Base-by-base conservation (phyloP, 2,888 invertebrate genomes). In the Chesias legatella region DNA sequence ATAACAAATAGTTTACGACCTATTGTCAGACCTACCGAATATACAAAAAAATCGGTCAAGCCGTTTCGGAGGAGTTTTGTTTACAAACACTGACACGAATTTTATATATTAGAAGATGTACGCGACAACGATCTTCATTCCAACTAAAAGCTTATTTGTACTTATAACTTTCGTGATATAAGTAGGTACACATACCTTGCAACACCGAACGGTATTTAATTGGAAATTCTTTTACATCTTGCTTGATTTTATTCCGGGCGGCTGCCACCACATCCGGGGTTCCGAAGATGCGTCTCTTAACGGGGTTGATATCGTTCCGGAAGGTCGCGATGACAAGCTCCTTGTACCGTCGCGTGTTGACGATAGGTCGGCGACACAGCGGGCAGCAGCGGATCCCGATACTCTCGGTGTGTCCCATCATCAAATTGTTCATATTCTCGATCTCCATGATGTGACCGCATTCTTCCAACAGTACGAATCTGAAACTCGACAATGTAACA, bases 341-440 rank as follows among this genome's bases (percentile, higher is more conserved):
- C 43, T 90, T 89, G 67, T 91, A 92, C 8, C 92, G 82, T 27
- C 76, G 72, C 1, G 90, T 91, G 53, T 82, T 88, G 8, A 89
- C 75, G 7, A 93, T 90, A 0, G 89, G 81, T 9, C 89, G 89
- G 34, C 89, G 90, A 60, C 93, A 93, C 40, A 64, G 68, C 0
- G 92, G 92, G 58, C 93, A 93, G 0, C 63, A 48, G 1, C 70
- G 71, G n/a, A 88, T 73, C 10, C 63, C 48, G 21, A 83, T 61
- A 0, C 61, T 58, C 10, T 79, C 78, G 9, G 44, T 64, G 22
- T 78, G 63, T 1, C 67, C 63, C 32, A 58, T 58, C 74, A 88
- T 76, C 58, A 89, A 69, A 8, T 50, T 65, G 34, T 89, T 88
- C 67, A 90, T 75, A 24, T 76, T 77, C 9, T 76, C 67, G 1